phyloP scores from a whole-genome alignment of 2,888 invertebrate species.

The Megastigmus dorsalis region DNA sequence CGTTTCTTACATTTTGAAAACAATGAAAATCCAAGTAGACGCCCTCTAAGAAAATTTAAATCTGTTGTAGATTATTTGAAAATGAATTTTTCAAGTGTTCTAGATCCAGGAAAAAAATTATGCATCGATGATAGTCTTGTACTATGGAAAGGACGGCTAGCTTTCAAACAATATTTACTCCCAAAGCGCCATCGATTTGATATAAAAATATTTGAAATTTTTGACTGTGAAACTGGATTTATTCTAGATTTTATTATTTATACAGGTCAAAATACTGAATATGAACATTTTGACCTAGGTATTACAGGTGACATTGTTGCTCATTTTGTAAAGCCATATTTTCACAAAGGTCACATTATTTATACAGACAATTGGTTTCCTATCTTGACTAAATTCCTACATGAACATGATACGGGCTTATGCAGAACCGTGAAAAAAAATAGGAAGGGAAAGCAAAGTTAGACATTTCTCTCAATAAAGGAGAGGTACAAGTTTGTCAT shows the following conservation, averaged over 20 bases:
- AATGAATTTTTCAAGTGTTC: constrained; percentile 32
- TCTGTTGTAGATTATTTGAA: constrained; percentile 37
- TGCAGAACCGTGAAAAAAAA: constrained; percentile 19
- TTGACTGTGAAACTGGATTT: constrained; percentile 4
- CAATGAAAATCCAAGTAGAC: not conserved
- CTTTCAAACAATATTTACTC: not conserved
- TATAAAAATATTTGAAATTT: constrained; percentile 10
- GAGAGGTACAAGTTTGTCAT: no score
- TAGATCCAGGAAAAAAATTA: no score
- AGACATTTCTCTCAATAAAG: no score
- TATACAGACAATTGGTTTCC: constrained; percentile 12
- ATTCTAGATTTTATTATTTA: constrained; percentile 27
- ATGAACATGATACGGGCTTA: constrained; percentile 10
- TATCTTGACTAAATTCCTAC: constrained; percentile 10
- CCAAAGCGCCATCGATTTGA: constrained; percentile 7
- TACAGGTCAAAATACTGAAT: constrained; percentile 14
- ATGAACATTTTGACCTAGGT: not conserved
- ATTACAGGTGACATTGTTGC: not conserved
- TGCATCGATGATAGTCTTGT: no score
- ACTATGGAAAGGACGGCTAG: constrained; percentile 23
- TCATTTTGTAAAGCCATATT: not conserved
- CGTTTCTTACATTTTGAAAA: constrained; percentile 36
- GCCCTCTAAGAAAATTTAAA: constrained; percentile 32
- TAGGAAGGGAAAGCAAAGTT: no score
- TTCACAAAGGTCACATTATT: constrained; percentile 12